Evolutionary conservation across 2,888 invertebrate species (phyloP).

Genomic region (Galerucella calmariensis): DNA sequence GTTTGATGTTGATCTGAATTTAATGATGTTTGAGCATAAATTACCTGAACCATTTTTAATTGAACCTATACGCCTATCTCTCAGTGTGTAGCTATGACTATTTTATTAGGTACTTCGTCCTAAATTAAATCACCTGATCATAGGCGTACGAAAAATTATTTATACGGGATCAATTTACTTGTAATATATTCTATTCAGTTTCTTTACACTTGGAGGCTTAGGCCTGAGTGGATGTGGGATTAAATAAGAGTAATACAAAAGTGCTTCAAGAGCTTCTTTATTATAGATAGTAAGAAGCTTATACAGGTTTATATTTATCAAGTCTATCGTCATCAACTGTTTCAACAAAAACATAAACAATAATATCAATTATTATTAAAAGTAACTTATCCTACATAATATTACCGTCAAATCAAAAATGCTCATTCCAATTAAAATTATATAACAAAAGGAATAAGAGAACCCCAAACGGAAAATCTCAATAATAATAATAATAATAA

Average conservation of each 20-base stretch:
- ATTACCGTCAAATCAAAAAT: slow-evolving; percentile 46
- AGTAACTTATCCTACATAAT: slow-evolving; percentile 43
- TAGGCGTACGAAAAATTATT: no score
- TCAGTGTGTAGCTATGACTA: no score
- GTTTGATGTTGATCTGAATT: no score
- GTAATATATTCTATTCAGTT: no score
- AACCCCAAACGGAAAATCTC: slow-evolving; percentile 45
- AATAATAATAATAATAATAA: slow-evolving; percentile 39
- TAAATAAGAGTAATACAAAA: not conserved
- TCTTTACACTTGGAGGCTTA: no score
- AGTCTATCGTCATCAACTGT: slow-evolving; percentile 63
- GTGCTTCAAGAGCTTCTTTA: slow-evolving; percentile 58
- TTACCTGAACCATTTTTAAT: no score
- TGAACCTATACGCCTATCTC: no score
- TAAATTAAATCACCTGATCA: no score
- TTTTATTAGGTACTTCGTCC: no score
- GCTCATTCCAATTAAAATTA: slow-evolving; percentile 50
- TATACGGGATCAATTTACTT: no score
- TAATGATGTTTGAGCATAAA: no score
- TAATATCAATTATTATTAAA: slow-evolving; percentile 50
- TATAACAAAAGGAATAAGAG: slow-evolving; percentile 43
- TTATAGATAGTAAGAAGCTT: slow-evolving; percentile 62
- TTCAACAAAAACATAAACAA: slow-evolving; percentile 53
- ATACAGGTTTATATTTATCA: slow-evolving; percentile 59
- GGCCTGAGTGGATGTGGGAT: not conserved